Percentiles rank a stretch among this genome's conserved stretches.
Conservation (phyloP, 2,797 vertebrate species). For the Anguilla megastoma region DNA sequence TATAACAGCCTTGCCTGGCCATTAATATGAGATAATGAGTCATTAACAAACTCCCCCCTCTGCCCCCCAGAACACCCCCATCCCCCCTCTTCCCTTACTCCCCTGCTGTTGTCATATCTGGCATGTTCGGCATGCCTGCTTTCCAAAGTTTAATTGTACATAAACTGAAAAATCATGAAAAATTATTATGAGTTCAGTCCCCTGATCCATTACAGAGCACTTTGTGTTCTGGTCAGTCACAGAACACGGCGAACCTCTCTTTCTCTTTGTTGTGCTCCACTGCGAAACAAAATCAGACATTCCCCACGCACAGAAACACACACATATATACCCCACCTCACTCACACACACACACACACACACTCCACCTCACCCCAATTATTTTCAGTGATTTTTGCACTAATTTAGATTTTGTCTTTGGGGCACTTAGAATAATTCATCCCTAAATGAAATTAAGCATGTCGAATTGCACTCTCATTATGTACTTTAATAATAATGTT, state of each 20-base stretch:
- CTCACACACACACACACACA: neutral
- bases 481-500: slow-evolving; percentile 51
- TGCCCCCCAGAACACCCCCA: neutral
- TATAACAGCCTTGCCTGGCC: slow-evolving; percentile 30
- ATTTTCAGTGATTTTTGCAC: slow-evolving; percentile 20
- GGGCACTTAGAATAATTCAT: slow-evolving; percentile 62
- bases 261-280: slow-evolving; percentile 26
- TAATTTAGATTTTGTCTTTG: slow-evolving; percentile 66
- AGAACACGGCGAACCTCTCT: neutral
- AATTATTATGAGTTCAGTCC: neutral
- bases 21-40: slow-evolving; percentile 44
- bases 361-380: slow-evolving; percentile 7
- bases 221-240: neutral
- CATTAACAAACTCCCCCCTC: slow-evolving; percentile 38
- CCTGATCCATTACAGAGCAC: neutral
- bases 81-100: neutral
- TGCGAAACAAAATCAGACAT: slow-evolving; percentile 39
- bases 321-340: slow-evolving; percentile 5
- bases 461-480: slow-evolving; percentile 62
- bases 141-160: slow-evolving; percentile 8
- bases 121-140: neutral
- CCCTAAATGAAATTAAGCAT: slow-evolving; percentile 60
- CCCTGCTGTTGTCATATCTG: neutral
- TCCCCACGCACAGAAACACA: neutral
- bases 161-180: neutral